phyloP scores from a whole-genome alignment of 1,140 invertebrate genomes.

The Eriosoma lanigerum region DNA sequence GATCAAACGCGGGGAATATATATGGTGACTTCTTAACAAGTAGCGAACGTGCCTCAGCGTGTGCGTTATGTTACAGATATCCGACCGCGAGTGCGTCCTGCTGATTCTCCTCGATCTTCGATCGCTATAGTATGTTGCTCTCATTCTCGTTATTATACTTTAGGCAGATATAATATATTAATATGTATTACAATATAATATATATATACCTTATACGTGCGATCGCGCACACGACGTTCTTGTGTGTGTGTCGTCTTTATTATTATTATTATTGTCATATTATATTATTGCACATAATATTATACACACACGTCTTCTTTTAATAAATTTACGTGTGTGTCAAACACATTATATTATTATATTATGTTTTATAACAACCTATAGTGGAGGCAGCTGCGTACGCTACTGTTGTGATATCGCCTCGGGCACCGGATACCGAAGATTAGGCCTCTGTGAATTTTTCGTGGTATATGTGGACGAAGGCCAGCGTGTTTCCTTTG shows the following conservation, averaged over 20 bases:
- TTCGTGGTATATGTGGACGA: not conserved
- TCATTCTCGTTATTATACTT: not conserved
- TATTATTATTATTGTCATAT: too few relatives aligned
- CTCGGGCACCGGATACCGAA: not conserved
- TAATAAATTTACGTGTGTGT: too few relatives aligned
- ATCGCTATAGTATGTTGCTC: not conserved
- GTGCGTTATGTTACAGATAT: not conserved
- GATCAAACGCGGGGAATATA: not conserved
- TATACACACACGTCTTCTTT: too few relatives aligned
- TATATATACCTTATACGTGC: not conserved
- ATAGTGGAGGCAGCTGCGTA: not conserved
- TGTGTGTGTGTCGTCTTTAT: too few relatives aligned
- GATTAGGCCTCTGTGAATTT: not conserved
- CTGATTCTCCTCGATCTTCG: conserved; percentile 3
- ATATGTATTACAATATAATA: not conserved
- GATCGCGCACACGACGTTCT: too few relatives aligned
- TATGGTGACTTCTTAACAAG: conserved; percentile 44
- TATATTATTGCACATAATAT: too few relatives aligned
- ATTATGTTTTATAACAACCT: too few relatives aligned
- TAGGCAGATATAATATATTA: not conserved
- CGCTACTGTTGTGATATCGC: not conserved
- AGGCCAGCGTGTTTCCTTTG: not conserved
- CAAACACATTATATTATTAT: too few relatives aligned
- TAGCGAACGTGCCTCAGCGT: conserved; percentile 37
- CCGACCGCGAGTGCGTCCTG: conserved; percentile 22